phyloP scores from a whole-genome alignment of 2,797 vertebrate species.

The Nannoperca australis region DNA sequence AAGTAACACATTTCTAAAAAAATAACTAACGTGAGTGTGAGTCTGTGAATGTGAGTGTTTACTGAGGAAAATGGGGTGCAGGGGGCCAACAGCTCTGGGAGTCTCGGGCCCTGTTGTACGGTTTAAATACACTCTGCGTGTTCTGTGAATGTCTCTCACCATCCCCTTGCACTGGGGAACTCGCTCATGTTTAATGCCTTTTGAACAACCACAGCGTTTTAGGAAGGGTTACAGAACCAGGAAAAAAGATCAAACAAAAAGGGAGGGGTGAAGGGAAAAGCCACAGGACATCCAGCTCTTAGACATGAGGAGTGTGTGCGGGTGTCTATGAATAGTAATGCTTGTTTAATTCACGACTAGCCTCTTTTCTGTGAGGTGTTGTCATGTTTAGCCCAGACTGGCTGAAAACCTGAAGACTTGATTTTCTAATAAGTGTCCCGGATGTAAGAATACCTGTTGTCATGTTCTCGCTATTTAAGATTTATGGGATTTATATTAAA shows the following conservation, averaged over 20 bases:
- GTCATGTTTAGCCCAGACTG: slow-evolving; percentile 16
- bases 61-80: slow-evolving; percentile 50
- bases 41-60: slow-evolving; percentile 51
- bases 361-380: slow-evolving; percentile 36
- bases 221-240: slow-evolving; percentile 67
- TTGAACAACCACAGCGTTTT: slow-evolving; percentile 71
- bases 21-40: slow-evolving; percentile 7
- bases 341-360: slow-evolving; percentile 74
- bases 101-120: slow-evolving; percentile 27
- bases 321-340: slow-evolving; percentile 61
- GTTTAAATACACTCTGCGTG: slow-evolving; percentile 60
- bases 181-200: slow-evolving; percentile 82
- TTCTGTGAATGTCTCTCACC: slow-evolving; percentile 57
- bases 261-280: slow-evolving; percentile 58
- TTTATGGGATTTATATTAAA: slow-evolving; percentile 23
- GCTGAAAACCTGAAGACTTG: slow-evolving; percentile 22
- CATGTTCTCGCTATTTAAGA: not conserved
- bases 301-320: slow-evolving; percentile 68
- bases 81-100: slow-evolving; percentile 55
- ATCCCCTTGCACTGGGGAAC: slow-evolving; percentile 64
- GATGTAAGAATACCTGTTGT: slow-evolving; percentile 35
- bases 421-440: slow-evolving; percentile 23
- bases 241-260: slow-evolving; percentile 75
- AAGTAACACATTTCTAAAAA: slow-evolving; percentile 28
- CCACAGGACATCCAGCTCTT: slow-evolving; percentile 75